Evolutionary conservation across 1,140 invertebrate species (phyloP), one percentile per base, ranked within the genome.

Genomic region (Brachionus angularis): DNA sequence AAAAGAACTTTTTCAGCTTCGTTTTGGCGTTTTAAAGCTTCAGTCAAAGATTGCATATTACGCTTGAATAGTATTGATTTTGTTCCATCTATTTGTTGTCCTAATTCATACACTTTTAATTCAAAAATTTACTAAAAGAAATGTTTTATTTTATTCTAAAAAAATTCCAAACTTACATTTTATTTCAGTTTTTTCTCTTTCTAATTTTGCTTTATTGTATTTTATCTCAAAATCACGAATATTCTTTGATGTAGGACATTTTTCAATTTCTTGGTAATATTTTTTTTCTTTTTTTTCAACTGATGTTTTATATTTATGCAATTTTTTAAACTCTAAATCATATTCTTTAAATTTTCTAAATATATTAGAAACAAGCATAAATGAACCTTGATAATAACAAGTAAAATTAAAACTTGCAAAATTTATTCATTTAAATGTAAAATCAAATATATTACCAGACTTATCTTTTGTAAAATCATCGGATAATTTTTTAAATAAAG

Each of bases 291-390:
- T 46, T 27, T 67, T 67, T 31, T 34, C 4, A 7, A 50, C 8
- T 14, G 39, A 47, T 18, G 12, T 3, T 31, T 25, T 34, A 47
- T 46, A 14, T 46, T 46, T 50, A 34, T 47, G 29, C 14, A 67
- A 14, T 5, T 12, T 14, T 46, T 67, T 50, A 12, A 46, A 18
- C 31, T 67, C 29, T 12, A 42, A 8, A 18, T 67, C 62, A 50
- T 67, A 33, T 21, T 67, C 62, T 67, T 67, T 67, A n/a, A 67
- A 67, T 33, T 16, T 46, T 23, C 47, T 67, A 42, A 67, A 67
- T 23, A 67, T 21, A 36, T 50, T 47, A 3, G 42, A 47, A 16
- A 67, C 62, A n/a, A 18, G 25, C n/a, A 31, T 27, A 47, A 67
- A 34, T 18, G 62, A 67, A 34, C 16, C 16, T 5, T 12, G 49